Evolutionary conservation across 30 jellyfish, hydroid and myxozoan genomes (phyloP), one percentile per base, ranked within the genome.

Genomic region (Aurelia sp.): DNA sequence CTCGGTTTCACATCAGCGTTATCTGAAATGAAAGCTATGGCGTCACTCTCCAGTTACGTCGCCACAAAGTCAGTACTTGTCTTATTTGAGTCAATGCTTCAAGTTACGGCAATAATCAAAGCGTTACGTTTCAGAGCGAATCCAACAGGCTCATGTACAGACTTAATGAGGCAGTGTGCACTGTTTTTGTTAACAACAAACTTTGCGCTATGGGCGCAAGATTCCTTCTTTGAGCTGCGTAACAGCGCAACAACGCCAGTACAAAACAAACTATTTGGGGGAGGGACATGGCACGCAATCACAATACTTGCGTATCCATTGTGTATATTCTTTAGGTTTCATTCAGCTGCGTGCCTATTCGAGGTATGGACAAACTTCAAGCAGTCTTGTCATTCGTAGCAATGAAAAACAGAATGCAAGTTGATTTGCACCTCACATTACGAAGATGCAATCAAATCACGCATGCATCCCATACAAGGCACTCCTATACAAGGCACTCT

Each of bases 131-230:
- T 87, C 81, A 74, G 73, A 62, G 97, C 98, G 18, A 75, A 78
- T 35, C 89, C 64, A 30, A 76, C 84, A 8, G 94, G 96, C 19
- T 65, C 85, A 12, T 81, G 77, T 30, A 72, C 95, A 31, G 94
- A 93, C 66, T 20, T 93, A 11, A 97, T 93, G 70, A 64, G 97
- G 20, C 98, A 93, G 65, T 74, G 95, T 33, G 92, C 97, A 18
- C 84, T 93, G 40, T 93, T 93, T 84, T 81, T 93, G 33, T 55
- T 93, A 18, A 88, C 98, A 33, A 88, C 98, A 30, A 93, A 93
- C 75, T 19, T 93, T 58, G 98, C 98, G 9, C 80, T 93, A 44
- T 93, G 98, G 98, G 93, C 96, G 21, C 98, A 93, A 78, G 98
- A 93, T 80, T 93, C 98, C 4, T 93, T 93, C 79, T 93, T 78